A percentile compares a stretch with the other conserved stretches of the same genome.
Conservation (phyloP, 2,888 invertebrate species). For the Eudasyphora cyanicolor region DNA sequence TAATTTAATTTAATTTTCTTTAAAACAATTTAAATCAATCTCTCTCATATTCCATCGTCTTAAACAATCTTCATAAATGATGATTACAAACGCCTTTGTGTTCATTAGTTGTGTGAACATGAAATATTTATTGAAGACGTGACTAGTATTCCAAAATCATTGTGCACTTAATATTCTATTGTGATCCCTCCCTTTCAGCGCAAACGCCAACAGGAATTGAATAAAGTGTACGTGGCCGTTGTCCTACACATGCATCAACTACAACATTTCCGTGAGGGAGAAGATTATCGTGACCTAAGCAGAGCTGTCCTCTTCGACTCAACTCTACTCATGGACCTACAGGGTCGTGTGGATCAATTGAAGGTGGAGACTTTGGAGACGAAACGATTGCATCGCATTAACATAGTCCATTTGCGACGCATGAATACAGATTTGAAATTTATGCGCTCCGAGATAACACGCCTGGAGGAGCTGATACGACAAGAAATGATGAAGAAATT, state of each 20-base stretch:
- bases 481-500: slow-evolving; percentile 82
- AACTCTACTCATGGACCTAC: slow-evolving; percentile 81
- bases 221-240: slow-evolving; percentile 87
- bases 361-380: slow-evolving; percentile 85
- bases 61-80: too few relatives aligned
- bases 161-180: too few relatives aligned
- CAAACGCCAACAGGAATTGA: slow-evolving; percentile 85
- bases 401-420: slow-evolving; percentile 85
- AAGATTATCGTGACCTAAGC: slow-evolving; percentile 79
- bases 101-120: too few relatives aligned
- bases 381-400: slow-evolving; percentile 84
- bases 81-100: too few relatives aligned
- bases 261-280: slow-evolving; percentile 81
- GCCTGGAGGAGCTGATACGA: slow-evolving; percentile 82
- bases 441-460: slow-evolving; percentile 83
- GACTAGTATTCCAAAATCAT: neutral
- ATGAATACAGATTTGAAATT: slow-evolving; percentile 86
- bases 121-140: too few relatives aligned
- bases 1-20: too few relatives aligned
- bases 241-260: slow-evolving; percentile 87
- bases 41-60: too few relatives aligned
- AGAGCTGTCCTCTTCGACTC: slow-evolving; percentile 85
- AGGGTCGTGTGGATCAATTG: slow-evolving; percentile 84
- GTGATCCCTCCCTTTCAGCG: slow-evolving; percentile 80
- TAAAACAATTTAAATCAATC: too few relatives aligned